Evolutionary conservation across 1,140 invertebrate species (phyloP).

Genomic region (Pemphigus obesinymphae): DNA sequence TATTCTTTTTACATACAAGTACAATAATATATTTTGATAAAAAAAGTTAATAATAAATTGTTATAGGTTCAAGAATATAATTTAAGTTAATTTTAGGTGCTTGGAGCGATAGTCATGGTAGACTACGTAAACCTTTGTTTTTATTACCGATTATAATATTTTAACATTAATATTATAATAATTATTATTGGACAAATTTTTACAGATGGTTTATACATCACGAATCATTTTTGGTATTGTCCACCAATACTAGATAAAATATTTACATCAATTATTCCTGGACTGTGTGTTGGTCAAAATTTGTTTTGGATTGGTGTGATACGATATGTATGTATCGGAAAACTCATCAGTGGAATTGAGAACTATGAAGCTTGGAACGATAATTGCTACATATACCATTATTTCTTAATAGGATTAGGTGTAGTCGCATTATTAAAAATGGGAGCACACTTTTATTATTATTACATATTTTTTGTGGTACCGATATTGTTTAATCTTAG

Average conservation of each 20-base stretch:
- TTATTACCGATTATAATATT: conserved; percentile 52
- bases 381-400: conserved; percentile 15
- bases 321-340: conserved; percentile 3
- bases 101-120: conserved; percentile 45
- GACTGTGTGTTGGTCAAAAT: neutral
- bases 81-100: conserved; percentile 7
- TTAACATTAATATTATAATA: too few relatives aligned
- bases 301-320: neutral
- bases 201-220: neutral
- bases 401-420: neutral
- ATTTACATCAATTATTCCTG: neutral
- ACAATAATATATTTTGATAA: too few relatives aligned
- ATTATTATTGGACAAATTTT: conserved; percentile 36
- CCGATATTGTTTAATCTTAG: neutral
- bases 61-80: too few relatives aligned
- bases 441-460: neutral
- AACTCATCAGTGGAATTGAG: neutral
- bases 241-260: neutral
- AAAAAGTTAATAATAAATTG: too few relatives aligned
- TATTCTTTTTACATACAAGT: too few relatives aligned
- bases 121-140: conserved; percentile 52
- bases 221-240: conserved; percentile 15
- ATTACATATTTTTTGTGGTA: neutral
- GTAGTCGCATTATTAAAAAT: neutral
- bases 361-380: neutral